phyloP scores from a whole-genome alignment of 1,140 invertebrate genomes.

The Nylanderia fulva region DNA sequence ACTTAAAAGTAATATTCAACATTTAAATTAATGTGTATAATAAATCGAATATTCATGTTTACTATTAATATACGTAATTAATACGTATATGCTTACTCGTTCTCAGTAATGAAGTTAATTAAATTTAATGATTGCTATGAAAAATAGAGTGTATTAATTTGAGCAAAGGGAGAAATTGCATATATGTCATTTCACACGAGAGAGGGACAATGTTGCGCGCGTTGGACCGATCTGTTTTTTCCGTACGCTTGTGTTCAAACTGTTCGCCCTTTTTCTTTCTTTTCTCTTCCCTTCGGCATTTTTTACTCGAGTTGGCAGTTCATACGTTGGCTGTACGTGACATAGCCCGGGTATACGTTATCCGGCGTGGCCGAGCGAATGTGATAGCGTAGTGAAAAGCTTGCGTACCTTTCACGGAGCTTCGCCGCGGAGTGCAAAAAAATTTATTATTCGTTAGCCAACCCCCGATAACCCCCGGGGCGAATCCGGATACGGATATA shows the following conservation, averaged over 20 bases:
- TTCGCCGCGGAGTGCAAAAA: not conserved
- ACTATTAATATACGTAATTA: not conserved
- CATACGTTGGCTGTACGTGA: conserved; percentile 48
- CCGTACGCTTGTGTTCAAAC: conserved; percentile 25
- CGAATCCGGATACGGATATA: not conserved
- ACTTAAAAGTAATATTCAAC: not conserved
- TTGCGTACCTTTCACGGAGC: conserved; percentile 25
- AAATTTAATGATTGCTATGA: not conserved
- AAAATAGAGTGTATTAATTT: not conserved
- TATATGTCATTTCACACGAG: not conserved
- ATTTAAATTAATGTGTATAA: not conserved
- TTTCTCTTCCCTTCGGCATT: conserved; percentile 3
- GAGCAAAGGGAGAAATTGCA: not conserved
- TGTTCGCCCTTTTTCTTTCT: conserved; percentile 29
- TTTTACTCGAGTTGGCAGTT: conserved; percentile 43
- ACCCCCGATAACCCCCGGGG: not conserved
- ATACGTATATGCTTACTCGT: not conserved
- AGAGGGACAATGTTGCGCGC: not conserved
- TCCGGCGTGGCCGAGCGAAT: conserved; percentile 35
- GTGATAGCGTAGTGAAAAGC: conserved; percentile 52
- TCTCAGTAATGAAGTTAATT: not conserved
- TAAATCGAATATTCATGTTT: not conserved
- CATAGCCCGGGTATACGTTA: conserved; percentile 34
- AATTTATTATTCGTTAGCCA: conserved; percentile 58
- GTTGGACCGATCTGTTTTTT: conserved; percentile 18